phyloP scores from a whole-genome alignment of 2,888 invertebrate species.

The Agrochola litura region DNA sequence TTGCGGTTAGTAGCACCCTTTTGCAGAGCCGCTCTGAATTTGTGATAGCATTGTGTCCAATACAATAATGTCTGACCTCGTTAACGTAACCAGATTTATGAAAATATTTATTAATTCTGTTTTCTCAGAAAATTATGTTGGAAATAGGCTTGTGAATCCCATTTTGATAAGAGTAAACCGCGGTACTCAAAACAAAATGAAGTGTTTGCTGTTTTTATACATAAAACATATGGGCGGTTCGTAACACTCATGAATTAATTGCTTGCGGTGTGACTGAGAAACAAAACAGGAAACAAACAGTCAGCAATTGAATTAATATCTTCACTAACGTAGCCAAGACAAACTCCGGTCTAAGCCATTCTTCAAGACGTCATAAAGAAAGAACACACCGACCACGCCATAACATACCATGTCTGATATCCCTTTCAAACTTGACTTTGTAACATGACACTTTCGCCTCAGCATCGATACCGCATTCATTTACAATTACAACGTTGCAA shows the following conservation, averaged over 20 bases:
- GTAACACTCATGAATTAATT: not conserved
- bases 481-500: constrained; percentile 20
- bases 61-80: constrained; percentile 46
- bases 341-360: not conserved
- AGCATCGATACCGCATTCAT: constrained; percentile 34
- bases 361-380: not conserved
- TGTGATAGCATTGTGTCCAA: constrained; percentile 44
- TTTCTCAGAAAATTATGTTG: constrained; percentile 23
- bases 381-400: not conserved
- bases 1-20: constrained; percentile 45
- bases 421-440: constrained; percentile 52
- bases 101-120: constrained; percentile 15
- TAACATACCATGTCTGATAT: constrained; percentile 1
- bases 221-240: not conserved
- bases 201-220: not conserved
- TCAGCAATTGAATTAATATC: not conserved
- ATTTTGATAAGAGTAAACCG: constrained; percentile 11
- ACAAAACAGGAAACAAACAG: not conserved
- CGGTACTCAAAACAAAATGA: not conserved
- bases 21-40: constrained; percentile 17
- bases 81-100: constrained; percentile 42
- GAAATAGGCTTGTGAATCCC: constrained; percentile 27
- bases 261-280: not conserved
- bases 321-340: not conserved
- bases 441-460: constrained; percentile 33